phyloP scores from a whole-genome alignment of 2,888 invertebrate genomes.

The Hypercompe scribonia region DNA sequence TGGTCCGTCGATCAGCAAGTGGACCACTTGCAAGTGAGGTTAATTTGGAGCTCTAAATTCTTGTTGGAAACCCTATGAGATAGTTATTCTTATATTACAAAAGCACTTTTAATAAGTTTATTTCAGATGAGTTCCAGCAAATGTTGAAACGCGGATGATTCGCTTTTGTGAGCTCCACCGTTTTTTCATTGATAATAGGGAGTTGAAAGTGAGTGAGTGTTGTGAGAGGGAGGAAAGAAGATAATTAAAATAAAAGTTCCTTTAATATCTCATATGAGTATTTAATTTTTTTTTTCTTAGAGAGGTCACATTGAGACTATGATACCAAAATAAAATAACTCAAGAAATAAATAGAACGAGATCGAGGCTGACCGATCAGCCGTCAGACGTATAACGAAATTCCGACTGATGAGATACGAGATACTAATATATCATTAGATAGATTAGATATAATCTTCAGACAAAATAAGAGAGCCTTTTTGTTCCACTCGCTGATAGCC shows the following conservation, averaged over 20 bases:
- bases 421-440: not conserved
- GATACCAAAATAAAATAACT: not conserved
- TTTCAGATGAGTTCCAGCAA: not conserved
- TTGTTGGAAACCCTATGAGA: too few species aligned
- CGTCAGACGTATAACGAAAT: constrained; percentile 2
- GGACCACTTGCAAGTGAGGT: too few species aligned
- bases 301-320: not conserved
- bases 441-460: not conserved
- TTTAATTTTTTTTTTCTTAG: not conserved
- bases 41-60: too few species aligned
- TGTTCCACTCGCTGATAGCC: not conserved
- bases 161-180: not conserved
- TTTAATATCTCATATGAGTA: not conserved
- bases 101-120: not conserved
- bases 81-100: not conserved
- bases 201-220: too few species aligned
- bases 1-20: too few species aligned
- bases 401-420: constrained; percentile 2
- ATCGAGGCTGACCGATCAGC: not conserved
- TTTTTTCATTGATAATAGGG: too few species aligned
- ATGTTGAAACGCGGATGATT: not conserved
- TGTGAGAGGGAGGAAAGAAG: too few species aligned
- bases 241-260: not conserved
- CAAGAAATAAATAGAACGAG: not conserved
- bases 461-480: not conserved